Evolutionary conservation across 2,797 vertebrate species (phyloP).

Genomic region (Lacerta agilis): DNA sequence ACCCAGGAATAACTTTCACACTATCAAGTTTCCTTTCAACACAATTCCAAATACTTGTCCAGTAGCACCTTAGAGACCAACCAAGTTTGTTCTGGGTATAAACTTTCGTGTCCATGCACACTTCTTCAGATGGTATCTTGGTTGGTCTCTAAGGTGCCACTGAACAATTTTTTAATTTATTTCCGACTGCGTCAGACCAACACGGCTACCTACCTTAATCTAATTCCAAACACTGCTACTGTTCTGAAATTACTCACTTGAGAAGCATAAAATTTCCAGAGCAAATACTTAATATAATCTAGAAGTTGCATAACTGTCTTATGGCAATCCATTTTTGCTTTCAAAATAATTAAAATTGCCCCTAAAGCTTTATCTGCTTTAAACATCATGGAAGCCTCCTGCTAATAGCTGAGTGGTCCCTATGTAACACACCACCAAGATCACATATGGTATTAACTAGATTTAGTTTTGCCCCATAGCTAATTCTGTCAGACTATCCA

Average conservation of each 20-base stretch:
- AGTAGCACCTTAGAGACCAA: too few species aligned
- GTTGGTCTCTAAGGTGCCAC: too few species aligned
- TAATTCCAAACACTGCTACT: not conserved
- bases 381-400: not conserved
- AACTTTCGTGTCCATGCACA: too few species aligned
- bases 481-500: not conserved
- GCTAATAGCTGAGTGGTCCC: not conserved
- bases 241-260: not conserved
- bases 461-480: not conserved
- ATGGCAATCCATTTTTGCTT: not conserved
- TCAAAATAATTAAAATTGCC: not conserved
- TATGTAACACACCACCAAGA: not conserved
- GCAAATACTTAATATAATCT: not conserved
- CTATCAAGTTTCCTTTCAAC: not conserved
- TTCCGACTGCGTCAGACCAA: too few species aligned
- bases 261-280: not conserved
- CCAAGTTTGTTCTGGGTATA: too few species aligned
- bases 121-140: too few species aligned
- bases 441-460: not conserved
- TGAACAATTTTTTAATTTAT: too few species aligned
- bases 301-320: not conserved
- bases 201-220: too few species aligned
- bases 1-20: not conserved
- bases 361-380: not conserved
- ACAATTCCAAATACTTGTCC: not conserved